Evolutionary conservation across 1,140 invertebrate genomes (phyloP), one percentile per base, ranked within the genome.

Genomic region (Atta texana): DNA sequence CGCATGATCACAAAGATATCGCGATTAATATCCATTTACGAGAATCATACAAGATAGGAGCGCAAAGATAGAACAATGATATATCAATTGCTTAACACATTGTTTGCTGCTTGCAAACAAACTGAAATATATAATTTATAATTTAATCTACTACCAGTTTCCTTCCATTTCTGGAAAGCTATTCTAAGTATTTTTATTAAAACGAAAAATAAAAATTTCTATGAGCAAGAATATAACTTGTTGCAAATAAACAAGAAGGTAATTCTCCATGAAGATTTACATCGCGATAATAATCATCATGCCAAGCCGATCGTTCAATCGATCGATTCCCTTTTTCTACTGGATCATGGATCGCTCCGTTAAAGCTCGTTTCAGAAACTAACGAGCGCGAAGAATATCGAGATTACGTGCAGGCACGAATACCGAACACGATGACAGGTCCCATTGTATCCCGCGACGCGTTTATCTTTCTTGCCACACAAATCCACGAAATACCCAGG

Each of bases 341-440:
- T 31, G 64, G 68, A 10, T 80, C 74, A 68, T 51, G 8, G 68
- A 75, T 85, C 81, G 59, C 18, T 53, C 24, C 4, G 31, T 6
- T 12, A n/a, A 61, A 74, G 76, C 78, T 85, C 63, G 68, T 64
- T 80, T 31, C 16, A 64, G 39, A 24, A 57, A 69, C 68, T 87
- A 89, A 90, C 64, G 76, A 85, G 78, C 80, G 63, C 57, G 88
- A 77, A 85, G 81, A 66, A 21, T 44, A 39, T 39, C 14, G 66
- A 68, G 69, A 66, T 66, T 87, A 86, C 59, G 81, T 51, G 55
- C 31, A 18, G 31, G 85, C 68, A 53, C 69, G 51, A 24, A 44
- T 51, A 39, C n/a, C 28, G 34, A 51, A 44, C 61, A 63, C 31
- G 77, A 76, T 63, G 85, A 90, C 88, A 90, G 88, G 80, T 90